Evolutionary conservation across 2,113 vertebrate species (phyloP).

Genomic region (Blennius ocellaris): DNA sequence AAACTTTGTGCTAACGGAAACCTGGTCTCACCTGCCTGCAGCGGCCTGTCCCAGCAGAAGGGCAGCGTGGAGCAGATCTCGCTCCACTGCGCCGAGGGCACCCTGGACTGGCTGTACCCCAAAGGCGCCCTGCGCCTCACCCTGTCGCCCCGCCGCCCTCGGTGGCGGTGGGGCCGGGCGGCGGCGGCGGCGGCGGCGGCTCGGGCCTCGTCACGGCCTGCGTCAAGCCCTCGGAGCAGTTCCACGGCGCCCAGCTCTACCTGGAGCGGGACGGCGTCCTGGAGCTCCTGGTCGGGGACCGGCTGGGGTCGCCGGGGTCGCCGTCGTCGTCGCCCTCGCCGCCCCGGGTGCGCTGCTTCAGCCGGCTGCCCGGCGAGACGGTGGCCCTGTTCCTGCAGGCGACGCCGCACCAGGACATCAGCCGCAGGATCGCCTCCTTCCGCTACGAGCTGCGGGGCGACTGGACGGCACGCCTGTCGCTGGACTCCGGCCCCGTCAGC

Average conservation of each 20-base stretch:
- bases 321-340: no score
- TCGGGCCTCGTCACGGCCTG: constrained; percentile 85
- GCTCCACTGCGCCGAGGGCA: constrained; percentile 89
- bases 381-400: constrained; percentile 92
- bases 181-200: constrained; percentile 68
- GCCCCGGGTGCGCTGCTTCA: constrained; percentile 87
- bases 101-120: constrained; percentile 92
- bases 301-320: constrained; percentile 57
- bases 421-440: constrained; percentile 91
- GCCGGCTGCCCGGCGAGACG: constrained; percentile 85
- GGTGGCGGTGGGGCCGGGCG: constrained; percentile 60
- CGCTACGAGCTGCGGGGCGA: constrained; percentile 90
- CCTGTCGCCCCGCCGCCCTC: constrained; percentile 86
- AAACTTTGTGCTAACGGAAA: neutral
- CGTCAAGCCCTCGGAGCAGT: constrained; percentile 85
- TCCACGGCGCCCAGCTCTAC: constrained; percentile 92
- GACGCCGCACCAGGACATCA: constrained; percentile 92
- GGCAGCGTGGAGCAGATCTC: constrained; percentile 93
- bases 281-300: constrained; percentile 90
- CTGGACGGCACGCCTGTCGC: constrained; percentile 79
- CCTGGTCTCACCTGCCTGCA: constrained; percentile 56
- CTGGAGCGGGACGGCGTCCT: constrained; percentile 87
- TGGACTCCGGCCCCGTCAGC: constrained; percentile 78
- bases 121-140: constrained; percentile 89
- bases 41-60: constrained; percentile 90